Percentiles rank a stretch among this genome's conserved stretches.
These are phyloP conservation scores for Nothura maculosa DNA, from an alignment of 2,797 vertebrate species.

Conservation along the genomic window DNA sequence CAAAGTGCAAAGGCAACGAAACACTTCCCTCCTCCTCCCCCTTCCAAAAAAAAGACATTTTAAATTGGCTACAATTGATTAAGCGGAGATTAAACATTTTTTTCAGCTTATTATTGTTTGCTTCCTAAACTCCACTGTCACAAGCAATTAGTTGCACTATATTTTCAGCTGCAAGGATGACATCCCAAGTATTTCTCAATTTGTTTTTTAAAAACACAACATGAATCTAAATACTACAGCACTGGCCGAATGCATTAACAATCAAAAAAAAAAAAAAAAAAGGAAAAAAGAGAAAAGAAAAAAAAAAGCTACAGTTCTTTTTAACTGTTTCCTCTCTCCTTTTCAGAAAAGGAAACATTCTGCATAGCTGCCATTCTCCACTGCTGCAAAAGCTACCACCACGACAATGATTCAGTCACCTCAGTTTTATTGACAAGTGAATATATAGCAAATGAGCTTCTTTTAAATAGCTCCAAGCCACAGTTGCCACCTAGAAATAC, in stretches of 20 bases:
- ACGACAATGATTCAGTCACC: slow-evolving; percentile 34
- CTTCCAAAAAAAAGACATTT: slow-evolving; percentile 72
- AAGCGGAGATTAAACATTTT: slow-evolving; percentile 56
- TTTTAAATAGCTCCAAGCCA: slow-evolving; percentile 66
- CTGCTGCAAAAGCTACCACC: slow-evolving; percentile 45
- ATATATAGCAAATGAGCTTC: slow-evolving; percentile 52
- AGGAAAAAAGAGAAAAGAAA: no score
- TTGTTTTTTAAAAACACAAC: slow-evolving; percentile 46
- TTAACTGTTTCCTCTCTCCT: slow-evolving; percentile 40
- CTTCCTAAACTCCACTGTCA: slow-evolving; percentile 48
- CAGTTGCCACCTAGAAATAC: slow-evolving; percentile 61
- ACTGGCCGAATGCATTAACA: slow-evolving; percentile 57
- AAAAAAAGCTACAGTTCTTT: background rate
- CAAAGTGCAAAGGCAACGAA: slow-evolving; percentile 64
- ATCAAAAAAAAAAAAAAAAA: background rate
- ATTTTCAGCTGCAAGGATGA: slow-evolving; percentile 68
- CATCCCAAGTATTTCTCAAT: slow-evolving; percentile 53
- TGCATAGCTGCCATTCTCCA: slow-evolving; percentile 33
- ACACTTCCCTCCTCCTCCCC: background rate
- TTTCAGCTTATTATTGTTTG: slow-evolving; percentile 56
- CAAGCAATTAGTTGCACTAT: slow-evolving; percentile 51
- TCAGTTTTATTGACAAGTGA: slow-evolving; percentile 52
- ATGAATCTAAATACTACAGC: slow-evolving; percentile 33
- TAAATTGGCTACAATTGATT: slow-evolving; percentile 64
- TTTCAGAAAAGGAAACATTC: slow-evolving; percentile 28